A percentile compares a stretch with the other conserved stretches of the same genome.
These are phyloP conservation scores for Neodon shergylaensis DNA, from an alignment of 2,113 vertebrate species.

Conservation along the genomic window DNA sequence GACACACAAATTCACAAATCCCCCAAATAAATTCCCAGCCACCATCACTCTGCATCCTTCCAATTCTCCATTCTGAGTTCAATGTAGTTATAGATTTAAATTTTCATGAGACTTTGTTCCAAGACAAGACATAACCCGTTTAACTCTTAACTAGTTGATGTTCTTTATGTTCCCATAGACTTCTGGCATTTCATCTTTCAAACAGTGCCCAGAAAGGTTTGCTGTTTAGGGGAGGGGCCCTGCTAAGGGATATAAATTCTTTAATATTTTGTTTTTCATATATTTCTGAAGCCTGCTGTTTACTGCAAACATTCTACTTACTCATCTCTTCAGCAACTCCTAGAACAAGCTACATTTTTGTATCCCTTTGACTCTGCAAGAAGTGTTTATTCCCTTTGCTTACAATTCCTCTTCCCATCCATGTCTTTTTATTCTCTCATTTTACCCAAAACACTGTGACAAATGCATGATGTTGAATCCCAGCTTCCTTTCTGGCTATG, in stretches of 20 bases:
- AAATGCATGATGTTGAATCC: not conserved
- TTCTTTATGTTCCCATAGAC: not conserved
- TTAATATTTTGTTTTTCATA: not conserved
- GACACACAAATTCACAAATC: not conserved
- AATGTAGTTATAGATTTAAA: not conserved
- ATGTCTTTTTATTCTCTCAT: not conserved
- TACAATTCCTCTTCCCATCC: not conserved
- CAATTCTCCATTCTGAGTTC: not conserved
- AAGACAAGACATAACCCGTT: not conserved
- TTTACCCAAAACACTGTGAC: slow-evolving; percentile 7
- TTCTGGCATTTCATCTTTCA: not conserved
- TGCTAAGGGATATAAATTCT: not conserved
- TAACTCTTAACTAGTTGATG: not conserved
- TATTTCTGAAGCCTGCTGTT: not conserved
- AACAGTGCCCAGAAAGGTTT: not conserved
- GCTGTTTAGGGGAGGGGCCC: not conserved
- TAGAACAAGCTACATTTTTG: not conserved
- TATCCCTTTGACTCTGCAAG: not conserved
- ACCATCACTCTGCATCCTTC: not conserved
- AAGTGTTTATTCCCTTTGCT: not conserved
- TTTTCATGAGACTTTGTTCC: not conserved
- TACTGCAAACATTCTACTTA: not conserved
- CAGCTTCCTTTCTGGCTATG: not conserved
- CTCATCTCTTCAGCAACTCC: not conserved
- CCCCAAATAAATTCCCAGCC: not conserved